Evolutionary conservation across 2,888 invertebrate species (phyloP).

Genomic region (Mythimna loreyi): DNA sequence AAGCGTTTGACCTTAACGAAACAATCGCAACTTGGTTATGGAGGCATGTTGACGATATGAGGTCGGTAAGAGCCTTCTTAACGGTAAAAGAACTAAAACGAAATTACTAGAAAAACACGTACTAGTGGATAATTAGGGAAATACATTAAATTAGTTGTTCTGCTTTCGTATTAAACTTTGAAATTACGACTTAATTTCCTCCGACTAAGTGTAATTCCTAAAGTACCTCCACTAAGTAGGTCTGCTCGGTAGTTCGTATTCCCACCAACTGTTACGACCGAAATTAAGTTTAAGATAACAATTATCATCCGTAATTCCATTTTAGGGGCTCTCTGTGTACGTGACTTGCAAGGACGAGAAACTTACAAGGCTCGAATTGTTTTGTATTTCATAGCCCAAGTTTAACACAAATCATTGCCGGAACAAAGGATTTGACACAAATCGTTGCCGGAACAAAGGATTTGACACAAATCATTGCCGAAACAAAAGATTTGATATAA

Average conservation of each 20-base stretch:
- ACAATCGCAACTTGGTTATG: no score
- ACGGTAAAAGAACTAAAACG: background rate
- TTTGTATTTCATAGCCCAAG: background rate
- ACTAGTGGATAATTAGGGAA: constrained; percentile 3
- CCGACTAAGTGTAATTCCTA: constrained; percentile 23
- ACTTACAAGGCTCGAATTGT: constrained; percentile 28
- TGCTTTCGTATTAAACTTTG: constrained; percentile 20
- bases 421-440: constrained; percentile 14
- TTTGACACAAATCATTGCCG: background rate
- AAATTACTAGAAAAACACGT: background rate
- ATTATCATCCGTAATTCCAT: constrained; percentile 49
- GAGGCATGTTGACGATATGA: no score
- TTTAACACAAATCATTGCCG: background rate
- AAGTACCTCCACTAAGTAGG: constrained; percentile 25
- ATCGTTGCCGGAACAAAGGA: constrained; percentile 7
- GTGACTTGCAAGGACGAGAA: constrained; percentile 18
- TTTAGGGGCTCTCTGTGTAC: constrained; percentile 36
- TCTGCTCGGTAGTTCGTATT: constrained; percentile 17
- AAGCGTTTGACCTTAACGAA: no score
- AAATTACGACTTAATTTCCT: constrained; percentile 19
- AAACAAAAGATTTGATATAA: constrained; percentile 14
- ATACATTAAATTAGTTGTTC: constrained; percentile 6
- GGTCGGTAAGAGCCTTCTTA: no score
- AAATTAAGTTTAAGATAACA: constrained; percentile 56
- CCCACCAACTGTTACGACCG: constrained; percentile 31